Conservation (phyloP, 1,140 invertebrate species). For the Caenorhabditis elegans region WBcel235 BX284603.4:5950001-5950500, state of each 20-base stretch:
- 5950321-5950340: too few species aligned
- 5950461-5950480: too few species aligned
- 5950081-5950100: not conserved
- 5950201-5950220: not conserved
- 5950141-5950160: not conserved
- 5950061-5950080: too few species aligned
- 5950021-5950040: not conserved
- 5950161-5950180: not conserved
- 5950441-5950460: too few species aligned
- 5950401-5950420: too few species aligned
- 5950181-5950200: not conserved
- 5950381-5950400: too few species aligned
- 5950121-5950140: not conserved
- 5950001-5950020: not conserved
- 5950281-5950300: not conserved
- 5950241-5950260: not conserved
- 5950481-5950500: too few species aligned
- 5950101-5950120: not conserved
- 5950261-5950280: not conserved
- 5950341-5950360: too few species aligned
- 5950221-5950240: not conserved
- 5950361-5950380: too few species aligned
- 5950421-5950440: too few species aligned
- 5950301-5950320: too few species aligned
- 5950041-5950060: not conserved